These are phyloP conservation scores for Pseudonaja textilis DNA, from an alignment of 2,113 vertebrate species.

Conservation along the genomic window DNA sequence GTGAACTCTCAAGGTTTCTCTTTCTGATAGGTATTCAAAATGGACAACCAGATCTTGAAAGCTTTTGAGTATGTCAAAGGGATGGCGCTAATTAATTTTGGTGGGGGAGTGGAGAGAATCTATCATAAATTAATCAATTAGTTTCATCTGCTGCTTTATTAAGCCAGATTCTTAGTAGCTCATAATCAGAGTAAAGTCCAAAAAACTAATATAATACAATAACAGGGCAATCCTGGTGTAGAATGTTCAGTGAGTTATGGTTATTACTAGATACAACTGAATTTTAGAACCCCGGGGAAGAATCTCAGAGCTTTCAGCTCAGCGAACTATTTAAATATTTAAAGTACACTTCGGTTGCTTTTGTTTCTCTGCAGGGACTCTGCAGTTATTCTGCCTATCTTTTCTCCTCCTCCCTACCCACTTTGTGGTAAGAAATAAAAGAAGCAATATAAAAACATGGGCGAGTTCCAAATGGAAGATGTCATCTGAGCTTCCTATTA, in stretches of 20 bases:
- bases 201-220: not conserved
- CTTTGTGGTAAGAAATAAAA: not conserved
- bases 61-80: not conserved
- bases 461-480: not conserved
- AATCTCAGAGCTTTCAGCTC: accelerated
- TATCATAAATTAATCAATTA: not conserved
- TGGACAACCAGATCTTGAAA: not conserved
- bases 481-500: not conserved
- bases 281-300: not conserved
- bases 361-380: not conserved
- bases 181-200: not conserved
- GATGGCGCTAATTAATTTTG: not conserved
- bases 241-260: not conserved
- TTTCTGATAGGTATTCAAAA: too few species aligned
- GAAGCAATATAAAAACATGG: not conserved
- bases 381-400: not conserved
- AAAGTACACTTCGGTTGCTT: not conserved
- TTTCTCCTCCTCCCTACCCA: not conserved
- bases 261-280: not conserved
- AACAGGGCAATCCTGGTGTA: not conserved
- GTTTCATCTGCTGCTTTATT: not conserved
- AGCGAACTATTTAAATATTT: not conserved
- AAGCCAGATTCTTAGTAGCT: not conserved
- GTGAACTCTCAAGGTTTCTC: too few species aligned
- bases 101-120: not conserved